Conservation (phyloP, 2,888 invertebrate species). For the Melieria picta region DNA sequence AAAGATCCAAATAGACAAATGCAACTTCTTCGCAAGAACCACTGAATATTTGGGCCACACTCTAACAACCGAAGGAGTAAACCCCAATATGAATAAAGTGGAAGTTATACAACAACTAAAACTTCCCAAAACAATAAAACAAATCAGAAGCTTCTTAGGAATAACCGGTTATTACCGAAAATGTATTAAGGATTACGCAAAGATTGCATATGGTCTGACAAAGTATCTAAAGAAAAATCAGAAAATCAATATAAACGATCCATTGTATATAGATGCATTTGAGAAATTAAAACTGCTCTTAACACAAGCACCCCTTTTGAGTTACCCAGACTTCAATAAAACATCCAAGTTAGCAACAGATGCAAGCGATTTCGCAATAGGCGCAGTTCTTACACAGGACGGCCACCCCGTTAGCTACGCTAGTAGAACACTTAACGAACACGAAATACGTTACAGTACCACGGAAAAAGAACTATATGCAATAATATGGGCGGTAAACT, state of each 20-base stretch:
- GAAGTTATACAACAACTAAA: conserved; percentile 41
- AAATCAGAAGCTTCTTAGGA: conserved; percentile 43
- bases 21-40: conserved; percentile 37
- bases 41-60: conserved; percentile 44
- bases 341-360: conserved; percentile 26
- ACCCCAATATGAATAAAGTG: conserved; percentile 46
- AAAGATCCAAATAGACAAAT: conserved; percentile 43
- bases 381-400: conserved; percentile 49
- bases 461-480: background rate
- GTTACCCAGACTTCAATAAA: conserved; percentile 33
- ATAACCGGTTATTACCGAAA: conserved; percentile 41
- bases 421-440: conserved; percentile 47
- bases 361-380: conserved; percentile 49
- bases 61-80: background rate
- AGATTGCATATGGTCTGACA: conserved; percentile 13
- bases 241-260: conserved; percentile 26
- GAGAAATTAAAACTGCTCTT: conserved; percentile 30
- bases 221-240: conserved; percentile 33
- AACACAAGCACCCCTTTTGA: conserved; percentile 26
- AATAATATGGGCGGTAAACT: conserved; percentile 8
- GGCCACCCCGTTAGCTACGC: conserved; percentile 50
- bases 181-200: too few relatives aligned
- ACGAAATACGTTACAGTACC: conserved; percentile 46
- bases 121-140: conserved; percentile 38
- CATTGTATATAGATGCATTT: conserved; percentile 33